These are phyloP conservation scores for Phaetusa simplex DNA, from an alignment of 2,113 vertebrate genomes.

Conservation along the genomic window DNA sequence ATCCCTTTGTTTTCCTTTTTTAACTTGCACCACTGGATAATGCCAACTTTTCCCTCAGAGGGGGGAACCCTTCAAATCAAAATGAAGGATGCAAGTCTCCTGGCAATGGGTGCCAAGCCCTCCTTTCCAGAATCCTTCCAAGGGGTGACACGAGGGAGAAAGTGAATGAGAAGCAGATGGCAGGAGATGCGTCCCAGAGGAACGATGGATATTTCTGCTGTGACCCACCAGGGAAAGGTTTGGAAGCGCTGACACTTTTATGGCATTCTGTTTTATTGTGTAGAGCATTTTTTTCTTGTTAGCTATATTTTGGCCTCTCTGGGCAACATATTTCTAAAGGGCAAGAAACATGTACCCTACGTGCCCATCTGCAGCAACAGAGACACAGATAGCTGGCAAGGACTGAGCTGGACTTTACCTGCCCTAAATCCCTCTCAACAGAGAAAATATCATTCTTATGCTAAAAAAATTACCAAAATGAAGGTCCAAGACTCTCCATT, in stretches of 20 bases:
- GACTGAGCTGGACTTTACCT: neutral
- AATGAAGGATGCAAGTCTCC: conserved; percentile 35
- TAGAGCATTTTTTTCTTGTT: conserved; percentile 51
- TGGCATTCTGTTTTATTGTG: conserved; percentile 43
- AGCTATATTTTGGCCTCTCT: conserved; percentile 42
- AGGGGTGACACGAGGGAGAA: neutral
- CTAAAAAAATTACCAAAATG: neutral
- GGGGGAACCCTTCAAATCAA: conserved; percentile 14
- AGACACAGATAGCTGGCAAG: neutral
- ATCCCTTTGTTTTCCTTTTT: conserved; percentile 51
- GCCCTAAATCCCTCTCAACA: neutral
- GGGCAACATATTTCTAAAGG: conserved; percentile 40
- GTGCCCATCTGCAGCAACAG: neutral
- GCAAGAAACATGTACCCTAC: neutral
- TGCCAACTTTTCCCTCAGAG: conserved; percentile 9
- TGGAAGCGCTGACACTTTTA: conserved; percentile 57
- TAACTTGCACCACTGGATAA: neutral
- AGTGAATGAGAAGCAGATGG: conserved; percentile 60
- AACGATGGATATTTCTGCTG: conserved; percentile 44
- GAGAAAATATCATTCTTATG: neutral
- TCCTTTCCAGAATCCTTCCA: conserved; percentile 29
- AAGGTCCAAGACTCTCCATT: neutral
- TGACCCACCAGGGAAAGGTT: conserved; percentile 60
- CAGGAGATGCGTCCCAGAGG: neutral
- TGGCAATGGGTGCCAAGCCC: neutral